Percentiles rank a stretch among this genome's conserved stretches.
Conservation (phyloP, 2,797 vertebrate genomes). For the Crypturellus tataupa region DNA sequence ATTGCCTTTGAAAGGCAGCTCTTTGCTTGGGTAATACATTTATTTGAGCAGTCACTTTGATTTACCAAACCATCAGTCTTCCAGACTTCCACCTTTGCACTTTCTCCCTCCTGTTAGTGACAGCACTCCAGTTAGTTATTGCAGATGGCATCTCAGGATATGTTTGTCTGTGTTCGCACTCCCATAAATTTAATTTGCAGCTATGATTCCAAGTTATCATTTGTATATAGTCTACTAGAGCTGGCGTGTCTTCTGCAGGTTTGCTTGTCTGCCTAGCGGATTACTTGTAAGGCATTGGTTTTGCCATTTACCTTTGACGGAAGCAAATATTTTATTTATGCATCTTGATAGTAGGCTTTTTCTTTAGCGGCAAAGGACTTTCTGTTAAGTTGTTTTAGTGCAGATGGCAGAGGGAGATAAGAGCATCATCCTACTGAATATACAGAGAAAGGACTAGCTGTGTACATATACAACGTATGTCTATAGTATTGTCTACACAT, state of each 20-base stretch:
- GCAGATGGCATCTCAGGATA: background rate
- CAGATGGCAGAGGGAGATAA: background rate
- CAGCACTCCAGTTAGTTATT: background rate
- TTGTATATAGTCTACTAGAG: background rate
- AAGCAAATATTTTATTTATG: background rate
- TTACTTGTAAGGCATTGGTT: background rate
- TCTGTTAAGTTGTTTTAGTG: background rate
- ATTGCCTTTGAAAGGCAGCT: background rate
- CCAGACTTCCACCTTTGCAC: background rate
- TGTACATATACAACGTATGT: background rate
- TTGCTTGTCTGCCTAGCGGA: background rate
- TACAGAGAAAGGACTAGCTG: background rate
- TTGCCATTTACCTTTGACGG: background rate
- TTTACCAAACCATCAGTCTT: background rate
- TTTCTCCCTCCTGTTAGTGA: background rate
- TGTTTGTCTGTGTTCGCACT: background rate
- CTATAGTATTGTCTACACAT: background rate
- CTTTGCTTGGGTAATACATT: background rate
- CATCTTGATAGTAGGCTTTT: background rate
- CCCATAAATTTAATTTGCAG: background rate
- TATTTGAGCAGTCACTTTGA: background rate
- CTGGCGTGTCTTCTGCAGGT: background rate
- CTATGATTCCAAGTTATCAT: rapidly evolving
- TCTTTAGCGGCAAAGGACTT: background rate
- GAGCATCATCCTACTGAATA: background rate